These are phyloP conservation scores for Operophtera brumata DNA, from an alignment of 2,888 invertebrate species.

Conservation along the genomic window DNA sequence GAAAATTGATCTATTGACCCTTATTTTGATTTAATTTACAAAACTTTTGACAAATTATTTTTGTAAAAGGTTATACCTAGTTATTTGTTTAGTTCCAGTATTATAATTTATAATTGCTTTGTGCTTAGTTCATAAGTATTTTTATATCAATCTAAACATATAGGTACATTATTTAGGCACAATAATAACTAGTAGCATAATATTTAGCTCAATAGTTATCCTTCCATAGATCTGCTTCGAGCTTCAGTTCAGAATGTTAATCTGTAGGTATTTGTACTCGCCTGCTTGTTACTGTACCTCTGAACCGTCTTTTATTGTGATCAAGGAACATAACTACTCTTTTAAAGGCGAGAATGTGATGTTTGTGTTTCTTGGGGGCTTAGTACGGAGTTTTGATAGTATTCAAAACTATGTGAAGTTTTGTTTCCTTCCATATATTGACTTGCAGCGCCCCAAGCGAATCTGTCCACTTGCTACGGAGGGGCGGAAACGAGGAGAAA, in stretches of 20 bases:
- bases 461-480: no score
- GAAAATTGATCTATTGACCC: neutral
- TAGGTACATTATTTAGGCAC: conserved; percentile 15
- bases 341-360: no score
- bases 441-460: no score
- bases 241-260: conserved; percentile 30
- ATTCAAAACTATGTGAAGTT: no score
- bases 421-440: no score
- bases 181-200: conserved; percentile 15
- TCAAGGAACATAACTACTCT: no score
- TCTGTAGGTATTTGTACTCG: neutral
- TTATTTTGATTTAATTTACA: conserved; percentile 4
- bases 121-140: conserved; percentile 33
- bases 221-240: conserved; percentile 35
- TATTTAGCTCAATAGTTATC: conserved; percentile 39
- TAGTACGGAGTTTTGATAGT: no score
- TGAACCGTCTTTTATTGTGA: no score
- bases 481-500: no score
- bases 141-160: conserved; percentile 18
- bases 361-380: neutral
- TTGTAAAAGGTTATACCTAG: conserved; percentile 14
- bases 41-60: conserved; percentile 28
- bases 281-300: neutral
- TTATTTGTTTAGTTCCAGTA: conserved; percentile 40
- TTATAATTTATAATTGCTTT: conserved; percentile 31